phyloP scores from a whole-genome alignment of 2,888 invertebrate genomes.

The Pyrocoelia pectoralis region DNA sequence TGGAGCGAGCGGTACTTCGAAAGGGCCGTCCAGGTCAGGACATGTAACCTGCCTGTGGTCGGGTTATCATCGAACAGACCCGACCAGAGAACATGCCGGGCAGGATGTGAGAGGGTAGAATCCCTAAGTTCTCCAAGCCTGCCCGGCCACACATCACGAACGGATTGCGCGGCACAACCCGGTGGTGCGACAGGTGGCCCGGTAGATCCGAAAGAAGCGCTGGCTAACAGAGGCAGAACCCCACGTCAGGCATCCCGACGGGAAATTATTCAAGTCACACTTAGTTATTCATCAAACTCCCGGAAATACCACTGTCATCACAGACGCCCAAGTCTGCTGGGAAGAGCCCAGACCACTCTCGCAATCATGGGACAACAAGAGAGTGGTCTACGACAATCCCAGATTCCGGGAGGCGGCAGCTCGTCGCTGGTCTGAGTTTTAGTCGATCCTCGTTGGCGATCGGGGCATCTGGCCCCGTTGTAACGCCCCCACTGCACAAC shows the following conservation, averaged over 20 bases:
- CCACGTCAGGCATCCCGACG: not conserved
- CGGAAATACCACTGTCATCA: too few relatives aligned
- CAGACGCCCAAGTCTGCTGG: slow-evolving; percentile 8
- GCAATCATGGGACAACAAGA: too few relatives aligned
- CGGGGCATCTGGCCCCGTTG: too few relatives aligned
- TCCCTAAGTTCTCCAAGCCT: too few relatives aligned
- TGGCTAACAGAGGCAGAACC: slow-evolving; percentile 1
- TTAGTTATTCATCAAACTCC: not conserved
- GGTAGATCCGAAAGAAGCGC: not conserved
- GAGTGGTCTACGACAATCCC: too few relatives aligned
- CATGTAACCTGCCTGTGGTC: too few relatives aligned
- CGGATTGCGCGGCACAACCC: not conserved
- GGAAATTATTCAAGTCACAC: slow-evolving; percentile 9
- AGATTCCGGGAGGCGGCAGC: too few relatives aligned
- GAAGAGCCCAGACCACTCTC: too few relatives aligned
- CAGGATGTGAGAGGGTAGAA: not conserved
- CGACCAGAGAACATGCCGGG: too few relatives aligned
- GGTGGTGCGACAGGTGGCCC: not conserved
- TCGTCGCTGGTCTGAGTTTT: not conserved
- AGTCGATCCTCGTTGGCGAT: too few relatives aligned
- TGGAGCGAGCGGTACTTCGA: slow-evolving; percentile 28
- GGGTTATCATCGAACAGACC: too few relatives aligned
- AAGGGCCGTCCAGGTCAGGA: not conserved
- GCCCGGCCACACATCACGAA: not conserved
- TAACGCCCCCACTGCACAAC: too few relatives aligned